A percentile compares a stretch with the other conserved stretches of the same genome.
Conservation (phyloP, 1,140 invertebrate genomes). For the Maconellicoccus hirsutus region DNA sequence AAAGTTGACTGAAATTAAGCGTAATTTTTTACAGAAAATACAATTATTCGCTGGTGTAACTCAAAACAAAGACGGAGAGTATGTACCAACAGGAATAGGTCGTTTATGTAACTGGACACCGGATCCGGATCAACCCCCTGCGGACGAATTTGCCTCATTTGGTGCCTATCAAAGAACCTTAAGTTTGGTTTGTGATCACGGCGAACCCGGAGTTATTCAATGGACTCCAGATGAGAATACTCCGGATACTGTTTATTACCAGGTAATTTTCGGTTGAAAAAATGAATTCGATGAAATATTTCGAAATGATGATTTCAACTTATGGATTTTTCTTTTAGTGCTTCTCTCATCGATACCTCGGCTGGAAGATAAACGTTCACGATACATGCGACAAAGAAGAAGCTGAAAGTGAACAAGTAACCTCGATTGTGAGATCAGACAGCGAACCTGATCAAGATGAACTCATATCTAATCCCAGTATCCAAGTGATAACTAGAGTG, state of each 20-base stretch:
- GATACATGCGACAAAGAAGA: conserved; percentile 56
- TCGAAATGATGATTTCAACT: no score
- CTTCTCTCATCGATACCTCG: conserved; percentile 80
- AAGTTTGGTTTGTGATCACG: conserved; percentile 65
- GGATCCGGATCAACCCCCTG: conserved; percentile 51
- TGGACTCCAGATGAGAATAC: conserved; percentile 80
- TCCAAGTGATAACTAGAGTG: conserved; percentile 55
- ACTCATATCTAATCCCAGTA: conserved; percentile 45
- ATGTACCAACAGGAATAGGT: conserved; percentile 59
- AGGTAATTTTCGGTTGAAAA: conserved; percentile 45
- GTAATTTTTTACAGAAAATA: no score
- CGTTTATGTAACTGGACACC: conserved; percentile 76
- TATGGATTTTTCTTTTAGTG: conserved; percentile 45
- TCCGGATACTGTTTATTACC: conserved; percentile 85
- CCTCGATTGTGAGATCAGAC: conserved; percentile 36
- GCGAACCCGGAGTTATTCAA: conserved; percentile 68
- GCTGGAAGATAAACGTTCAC: conserved; percentile 87
- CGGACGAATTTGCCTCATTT: conserved; percentile 72
- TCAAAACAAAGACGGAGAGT: conserved; percentile 48
- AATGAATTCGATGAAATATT: no score
- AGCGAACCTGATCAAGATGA: conserved; percentile 37
- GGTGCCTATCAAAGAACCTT: conserved; percentile 78
- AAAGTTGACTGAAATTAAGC: no score
- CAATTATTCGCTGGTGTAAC: conserved; percentile 69
- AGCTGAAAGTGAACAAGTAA: conserved; percentile 41